Conservation (phyloP, 2,888 invertebrate species). For the Cartodere bifasciata region DNA sequence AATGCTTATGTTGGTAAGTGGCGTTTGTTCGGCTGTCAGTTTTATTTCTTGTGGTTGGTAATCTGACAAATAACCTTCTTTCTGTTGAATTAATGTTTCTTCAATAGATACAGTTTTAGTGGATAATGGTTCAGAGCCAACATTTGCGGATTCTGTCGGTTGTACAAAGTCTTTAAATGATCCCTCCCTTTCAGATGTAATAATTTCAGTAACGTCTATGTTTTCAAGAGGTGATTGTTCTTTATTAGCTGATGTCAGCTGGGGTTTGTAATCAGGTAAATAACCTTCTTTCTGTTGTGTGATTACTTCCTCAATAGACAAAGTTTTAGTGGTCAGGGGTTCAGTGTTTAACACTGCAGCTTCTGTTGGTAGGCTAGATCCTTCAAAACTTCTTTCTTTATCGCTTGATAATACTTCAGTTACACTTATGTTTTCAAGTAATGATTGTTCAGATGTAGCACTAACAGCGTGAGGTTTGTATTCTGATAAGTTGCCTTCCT, state of each 20-base stretch:
- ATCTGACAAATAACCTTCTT: constrained; percentile 10
- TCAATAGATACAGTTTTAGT: constrained; percentile 18
- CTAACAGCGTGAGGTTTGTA: too few relatives aligned
- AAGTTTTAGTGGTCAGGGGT: too few relatives aligned
- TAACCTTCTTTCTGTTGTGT: constrained; percentile 1
- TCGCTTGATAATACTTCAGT: constrained; percentile 27
- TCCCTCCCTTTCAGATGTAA: constrained; percentile 32
- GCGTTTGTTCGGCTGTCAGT: constrained; percentile 10
- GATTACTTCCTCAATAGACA: neutral
- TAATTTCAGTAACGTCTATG: constrained; percentile 33
- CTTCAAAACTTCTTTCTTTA: constrained; percentile 27
- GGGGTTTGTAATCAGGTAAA: constrained; percentile 12
- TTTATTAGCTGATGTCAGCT: constrained; percentile 33
- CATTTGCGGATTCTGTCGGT: too few relatives aligned
- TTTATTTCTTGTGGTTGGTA: too few relatives aligned
- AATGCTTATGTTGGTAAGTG: constrained; percentile 11
- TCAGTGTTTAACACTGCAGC: too few relatives aligned
- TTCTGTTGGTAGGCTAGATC: constrained; percentile 19
- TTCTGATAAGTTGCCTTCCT: constrained; percentile 7
- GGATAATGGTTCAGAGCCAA: constrained; percentile 20
- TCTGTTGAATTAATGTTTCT: constrained; percentile 17
- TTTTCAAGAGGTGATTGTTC: constrained; percentile 36
- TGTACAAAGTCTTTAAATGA: constrained; percentile 26
- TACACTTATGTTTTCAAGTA: constrained; percentile 20
- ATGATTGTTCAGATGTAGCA: constrained; percentile 19